Evolutionary conservation across 2,113 vertebrate species (phyloP).

Genomic region (Tympanuchus pallidicinctus): DNA sequence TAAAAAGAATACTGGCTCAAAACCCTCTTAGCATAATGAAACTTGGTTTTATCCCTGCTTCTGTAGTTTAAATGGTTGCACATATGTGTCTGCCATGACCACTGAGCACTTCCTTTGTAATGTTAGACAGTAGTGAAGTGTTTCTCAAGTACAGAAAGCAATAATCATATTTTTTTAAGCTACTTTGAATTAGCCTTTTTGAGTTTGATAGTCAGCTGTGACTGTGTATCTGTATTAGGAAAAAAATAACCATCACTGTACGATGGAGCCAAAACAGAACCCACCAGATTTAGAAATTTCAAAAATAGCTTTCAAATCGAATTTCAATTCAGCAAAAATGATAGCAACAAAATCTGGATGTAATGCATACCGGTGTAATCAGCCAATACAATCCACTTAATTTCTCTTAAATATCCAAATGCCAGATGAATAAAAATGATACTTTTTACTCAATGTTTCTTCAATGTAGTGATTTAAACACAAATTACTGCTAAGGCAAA

Average conservation of each 20-base stretch:
- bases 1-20: neutral
- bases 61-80: neutral
- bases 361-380: neutral
- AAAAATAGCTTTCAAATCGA: neutral
- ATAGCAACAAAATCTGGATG: neutral
- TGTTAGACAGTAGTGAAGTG: neutral
- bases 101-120: rapidly evolving
- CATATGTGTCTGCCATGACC: neutral
- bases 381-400: neutral
- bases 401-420: neutral
- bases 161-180: neutral
- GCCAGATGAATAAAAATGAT: neutral
- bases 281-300: neutral
- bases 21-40: neutral
- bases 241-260: neutral
- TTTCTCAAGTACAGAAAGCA: neutral
- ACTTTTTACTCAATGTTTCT: neutral
- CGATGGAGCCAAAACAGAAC: neutral
- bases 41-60: neutral
- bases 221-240: neutral
- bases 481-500: neutral
- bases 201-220: neutral
- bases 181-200: neutral
- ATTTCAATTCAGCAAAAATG: neutral
- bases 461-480: neutral